Conservation (phyloP, 2,888 invertebrate species). For the Acanthococcus lagerstroemiae region DNA sequence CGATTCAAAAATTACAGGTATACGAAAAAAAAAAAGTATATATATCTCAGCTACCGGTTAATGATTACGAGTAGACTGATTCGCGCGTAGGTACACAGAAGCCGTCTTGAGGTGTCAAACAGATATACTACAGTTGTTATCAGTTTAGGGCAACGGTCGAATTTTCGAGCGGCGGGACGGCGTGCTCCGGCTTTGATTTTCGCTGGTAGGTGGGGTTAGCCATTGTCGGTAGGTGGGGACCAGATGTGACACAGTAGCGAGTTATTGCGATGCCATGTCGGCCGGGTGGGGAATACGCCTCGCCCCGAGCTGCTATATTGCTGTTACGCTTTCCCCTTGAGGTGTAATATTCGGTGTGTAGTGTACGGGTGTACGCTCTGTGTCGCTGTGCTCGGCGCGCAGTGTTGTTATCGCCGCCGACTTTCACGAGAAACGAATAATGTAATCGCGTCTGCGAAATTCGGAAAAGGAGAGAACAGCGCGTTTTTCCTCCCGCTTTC, state of each 20-base stretch:
- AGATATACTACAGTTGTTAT: conserved; percentile 28
- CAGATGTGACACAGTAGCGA: conserved; percentile 22
- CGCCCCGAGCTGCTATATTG: conserved; percentile 15
- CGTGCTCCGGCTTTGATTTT: conserved; percentile 17
- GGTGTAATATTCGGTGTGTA: no score
- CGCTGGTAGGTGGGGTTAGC: conserved; percentile 25
- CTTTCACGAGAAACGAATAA: no score
- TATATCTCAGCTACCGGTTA: conserved; percentile 22
- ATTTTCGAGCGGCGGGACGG: conserved; percentile 19
- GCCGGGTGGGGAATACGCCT: conserved; percentile 18
- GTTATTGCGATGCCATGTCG: not conserved
- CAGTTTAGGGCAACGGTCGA: conserved; percentile 30
- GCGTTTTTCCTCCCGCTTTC: no score
- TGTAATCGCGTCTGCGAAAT: no score
- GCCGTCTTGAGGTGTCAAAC: conserved; percentile 30
- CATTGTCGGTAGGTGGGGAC: conserved; percentile 21
- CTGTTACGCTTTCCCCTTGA: conserved; percentile 11
- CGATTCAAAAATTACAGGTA: not conserved
- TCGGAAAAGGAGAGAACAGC: no score
- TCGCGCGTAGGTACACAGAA: conserved; percentile 27
- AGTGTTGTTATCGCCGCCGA: no score
- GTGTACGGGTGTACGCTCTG: no score
- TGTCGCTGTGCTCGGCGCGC: no score
- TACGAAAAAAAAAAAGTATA: not conserved
- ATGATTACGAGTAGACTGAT: conserved; percentile 5